Evolutionary conservation across 2,113 vertebrate species (phyloP), one percentile per base, ranked within the genome.

Genomic region (Nannospalax galili): DNA sequence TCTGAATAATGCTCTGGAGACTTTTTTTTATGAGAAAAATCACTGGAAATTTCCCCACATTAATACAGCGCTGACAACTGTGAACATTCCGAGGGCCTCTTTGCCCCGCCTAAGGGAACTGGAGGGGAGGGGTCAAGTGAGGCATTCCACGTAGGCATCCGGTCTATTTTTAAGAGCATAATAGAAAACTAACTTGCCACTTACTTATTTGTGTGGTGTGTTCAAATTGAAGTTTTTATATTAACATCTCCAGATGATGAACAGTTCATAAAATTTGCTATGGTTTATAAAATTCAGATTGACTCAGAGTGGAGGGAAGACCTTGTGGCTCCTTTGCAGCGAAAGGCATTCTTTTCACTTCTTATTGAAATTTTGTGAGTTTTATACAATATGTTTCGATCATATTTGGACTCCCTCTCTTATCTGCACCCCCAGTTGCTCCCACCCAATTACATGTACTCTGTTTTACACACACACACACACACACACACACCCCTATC

Each of bases 81-180:
- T 64, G 70, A 1, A 30, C 30, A 0, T 16, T 26, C 20, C 8
- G 67, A 82, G 40, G 32, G 35, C 62, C 45, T 42, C 0, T 52
- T 52, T 11, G 30, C 60, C 58, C 3, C 11, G 62, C 58, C 1
- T 14, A 3, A 20, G 48, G 0, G 35, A 0, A 45, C 74, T 8
- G 40, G 0, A 11, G 90, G 35, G 56, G n/a, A 74, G 1, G 60
- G 64, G 70, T 6, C 0, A 10, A 42, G 62, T 0, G 19, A 24
- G 2, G 75, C 9, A 0, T 64, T 28, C 62, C 7, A n/a, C 2
- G 77, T 90, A 37, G 58, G 91, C 56, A 6, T 11, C 58, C 48
- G 1, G 6, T 42, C 95, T 97, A 92, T 95, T 92, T n/a, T 96
- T 85, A 69, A 94, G 93, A 84, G n/a, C 56, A 40, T 22, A 35